Evolutionary conservation across 2,888 invertebrate genomes (phyloP).

Genomic region (Ennomos erosarius): DNA sequence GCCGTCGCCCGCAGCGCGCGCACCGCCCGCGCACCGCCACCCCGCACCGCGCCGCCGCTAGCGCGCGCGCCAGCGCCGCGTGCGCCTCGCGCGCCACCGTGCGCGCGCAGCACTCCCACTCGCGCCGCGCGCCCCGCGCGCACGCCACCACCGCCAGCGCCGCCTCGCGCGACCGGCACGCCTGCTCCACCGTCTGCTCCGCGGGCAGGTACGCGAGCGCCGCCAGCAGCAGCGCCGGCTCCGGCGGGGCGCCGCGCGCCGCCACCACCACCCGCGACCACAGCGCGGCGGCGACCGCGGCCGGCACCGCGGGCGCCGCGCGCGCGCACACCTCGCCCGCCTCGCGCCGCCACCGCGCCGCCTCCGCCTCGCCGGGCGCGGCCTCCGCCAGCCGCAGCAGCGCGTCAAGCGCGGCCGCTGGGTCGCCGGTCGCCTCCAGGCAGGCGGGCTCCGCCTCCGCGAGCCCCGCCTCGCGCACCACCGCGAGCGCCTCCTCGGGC

Average conservation of each 20-base stretch:
- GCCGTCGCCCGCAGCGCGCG: conserved; percentile 57
- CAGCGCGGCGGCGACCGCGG: conserved; percentile 54
- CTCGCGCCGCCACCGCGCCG: conserved; percentile 44
- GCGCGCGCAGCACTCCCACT: conserved; percentile 55
- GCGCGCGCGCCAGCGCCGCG: conserved; percentile 62
- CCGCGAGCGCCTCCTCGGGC: conserved; percentile 71
- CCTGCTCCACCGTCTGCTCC: conserved; percentile 55
- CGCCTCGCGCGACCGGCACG: conserved; percentile 53
- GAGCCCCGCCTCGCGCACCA: conserved; percentile 61
- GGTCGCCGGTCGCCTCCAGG: conserved; percentile 74
- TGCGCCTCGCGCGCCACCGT: conserved; percentile 59
- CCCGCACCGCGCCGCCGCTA: conserved; percentile 60
- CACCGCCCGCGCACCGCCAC: conserved; percentile 66
- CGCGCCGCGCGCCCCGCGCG: conserved; percentile 48
- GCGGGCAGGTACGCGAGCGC: conserved; percentile 66
- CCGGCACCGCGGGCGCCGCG: conserved; percentile 59
- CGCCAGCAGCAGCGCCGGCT: conserved; percentile 63
- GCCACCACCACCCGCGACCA: conserved; percentile 60
- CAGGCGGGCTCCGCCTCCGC: conserved; percentile 68
- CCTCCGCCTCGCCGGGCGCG: conserved; percentile 37
- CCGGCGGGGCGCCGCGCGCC: conserved; percentile 54
- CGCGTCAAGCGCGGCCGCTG: conserved; percentile 65
- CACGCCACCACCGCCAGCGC: conserved; percentile 56
- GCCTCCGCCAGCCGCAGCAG: conserved; percentile 53
- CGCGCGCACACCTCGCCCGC: conserved; percentile 66